These are phyloP conservation scores for Notolepis coatsorum DNA, from an alignment of 2,797 vertebrate genomes.

Conservation along the genomic window DNA sequence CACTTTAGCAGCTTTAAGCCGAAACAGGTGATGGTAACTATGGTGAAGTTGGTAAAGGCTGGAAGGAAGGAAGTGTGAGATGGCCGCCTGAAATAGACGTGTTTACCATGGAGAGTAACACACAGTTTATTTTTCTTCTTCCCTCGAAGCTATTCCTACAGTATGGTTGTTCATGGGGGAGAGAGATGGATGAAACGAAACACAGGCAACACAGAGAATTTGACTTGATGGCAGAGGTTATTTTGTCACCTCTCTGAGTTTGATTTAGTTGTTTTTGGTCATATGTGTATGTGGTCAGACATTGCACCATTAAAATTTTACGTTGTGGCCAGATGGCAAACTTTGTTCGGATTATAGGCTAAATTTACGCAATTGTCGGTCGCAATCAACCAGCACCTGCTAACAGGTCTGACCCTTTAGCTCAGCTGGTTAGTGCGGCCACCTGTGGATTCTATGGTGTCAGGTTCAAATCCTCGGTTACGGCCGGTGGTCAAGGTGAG, in stretches of 20 bases:
- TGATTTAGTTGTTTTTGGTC: background rate
- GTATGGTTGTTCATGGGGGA: slow-evolving; percentile 46
- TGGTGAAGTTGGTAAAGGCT: slow-evolving; percentile 59
- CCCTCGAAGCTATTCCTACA: slow-evolving; percentile 42
- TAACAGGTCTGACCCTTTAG: too few relatives aligned
- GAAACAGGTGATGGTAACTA: slow-evolving; percentile 68
- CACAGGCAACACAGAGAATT: background rate
- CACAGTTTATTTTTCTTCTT: slow-evolving; percentile 37
- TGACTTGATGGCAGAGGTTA: background rate
- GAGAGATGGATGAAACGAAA: slow-evolving; percentile 5
- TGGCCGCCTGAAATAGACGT: slow-evolving; percentile 74
- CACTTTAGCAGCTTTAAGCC: slow-evolving; percentile 48
- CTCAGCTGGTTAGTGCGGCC: too few relatives aligned
- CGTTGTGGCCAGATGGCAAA: too few relatives aligned
- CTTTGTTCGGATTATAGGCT: too few relatives aligned
- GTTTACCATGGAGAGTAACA: slow-evolving; percentile 77
- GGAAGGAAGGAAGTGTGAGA: slow-evolving; percentile 57
- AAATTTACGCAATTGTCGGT: too few relatives aligned
- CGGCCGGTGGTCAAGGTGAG: too few relatives aligned
- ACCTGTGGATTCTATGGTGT: too few relatives aligned
- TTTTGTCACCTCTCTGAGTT: slow-evolving; percentile 10
- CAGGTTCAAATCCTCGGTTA: too few relatives aligned
- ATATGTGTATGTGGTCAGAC: too few relatives aligned
- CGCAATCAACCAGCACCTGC: too few relatives aligned
- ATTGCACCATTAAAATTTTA: too few relatives aligned